These are phyloP conservation scores for Microchrysa polita DNA, from an alignment of 2,888 invertebrate genomes.

Conservation along the genomic window DNA sequence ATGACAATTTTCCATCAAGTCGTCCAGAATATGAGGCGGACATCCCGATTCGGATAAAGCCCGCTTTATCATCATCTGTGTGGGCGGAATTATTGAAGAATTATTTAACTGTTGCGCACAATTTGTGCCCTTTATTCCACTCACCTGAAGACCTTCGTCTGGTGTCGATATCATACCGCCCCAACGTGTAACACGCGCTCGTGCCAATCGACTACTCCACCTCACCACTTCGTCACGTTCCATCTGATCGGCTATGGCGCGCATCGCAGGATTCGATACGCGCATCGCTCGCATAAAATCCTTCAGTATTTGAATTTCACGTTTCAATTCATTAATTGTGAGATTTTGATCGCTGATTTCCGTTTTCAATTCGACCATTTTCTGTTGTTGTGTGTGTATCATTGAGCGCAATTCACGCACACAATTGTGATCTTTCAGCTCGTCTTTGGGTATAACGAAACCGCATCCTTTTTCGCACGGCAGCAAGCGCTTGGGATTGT, in stretches of 20 bases:
- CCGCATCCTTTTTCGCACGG: conserved; percentile 95
- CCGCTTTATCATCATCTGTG: conserved; percentile 90
- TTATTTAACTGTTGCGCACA: conserved; percentile 45
- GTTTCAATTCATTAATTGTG: conserved; percentile 87
- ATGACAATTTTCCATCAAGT: conserved; percentile 97
- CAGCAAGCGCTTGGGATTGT: conserved; percentile 92
- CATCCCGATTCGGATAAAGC: conserved; percentile 94
- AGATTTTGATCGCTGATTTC: conserved; percentile 87
- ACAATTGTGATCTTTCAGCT: conserved; percentile 93
- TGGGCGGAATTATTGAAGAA: background rate
- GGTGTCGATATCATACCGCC: conserved; percentile 99
- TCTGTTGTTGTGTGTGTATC: conserved; percentile 86
- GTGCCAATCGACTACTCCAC: conserved; percentile 84
- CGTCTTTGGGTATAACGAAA: conserved; percentile 93
- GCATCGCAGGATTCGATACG: conserved; percentile 90
- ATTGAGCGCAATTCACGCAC: conserved; percentile 85
- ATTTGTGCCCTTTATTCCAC: background rate
- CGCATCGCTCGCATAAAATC: conserved; percentile 95
- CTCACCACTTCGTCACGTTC: conserved; percentile 91
- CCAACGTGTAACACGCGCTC: conserved; percentile 94
- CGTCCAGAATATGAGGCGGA: conserved; percentile 91
- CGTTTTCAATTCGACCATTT: conserved; percentile 85
- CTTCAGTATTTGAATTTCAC: conserved; percentile 88
- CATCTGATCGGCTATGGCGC: conserved; percentile 93
- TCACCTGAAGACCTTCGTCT: conserved; percentile 89